phyloP scores from a whole-genome alignment of 1,140 invertebrate species.

The Polyergus mexicanus region DNA sequence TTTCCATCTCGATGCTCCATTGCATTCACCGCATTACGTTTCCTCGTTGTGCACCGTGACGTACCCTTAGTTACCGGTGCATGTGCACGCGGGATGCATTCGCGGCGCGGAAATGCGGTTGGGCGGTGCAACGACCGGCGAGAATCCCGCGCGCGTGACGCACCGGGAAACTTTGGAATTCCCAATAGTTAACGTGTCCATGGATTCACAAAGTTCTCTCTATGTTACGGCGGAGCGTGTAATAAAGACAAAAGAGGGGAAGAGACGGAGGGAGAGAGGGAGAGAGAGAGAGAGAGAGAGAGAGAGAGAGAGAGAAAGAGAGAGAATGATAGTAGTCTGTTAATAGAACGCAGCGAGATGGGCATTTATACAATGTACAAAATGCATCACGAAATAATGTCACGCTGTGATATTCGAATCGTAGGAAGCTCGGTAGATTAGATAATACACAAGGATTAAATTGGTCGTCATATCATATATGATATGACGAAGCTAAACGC shows the following conservation, averaged over 20 bases:
- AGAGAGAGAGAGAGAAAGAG: too few species aligned
- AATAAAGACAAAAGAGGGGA: slow-evolving; percentile 18
- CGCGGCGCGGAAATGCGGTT: slow-evolving; percentile 49
- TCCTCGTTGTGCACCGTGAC: slow-evolving; percentile 37
- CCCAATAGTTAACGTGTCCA: slow-evolving; percentile 55
- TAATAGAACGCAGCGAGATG: slow-evolving; percentile 1
- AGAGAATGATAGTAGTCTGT: background rate
- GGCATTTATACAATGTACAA: slow-evolving; percentile 18
- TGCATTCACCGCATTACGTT: slow-evolving; percentile 46
- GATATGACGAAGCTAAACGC: background rate
- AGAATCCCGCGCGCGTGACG: slow-evolving; percentile 57
- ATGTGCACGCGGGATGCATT: slow-evolving; percentile 44
- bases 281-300: too few species aligned
- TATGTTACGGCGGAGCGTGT: slow-evolving; percentile 2
- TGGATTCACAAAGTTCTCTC: slow-evolving; percentile 17
- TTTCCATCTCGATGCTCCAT: slow-evolving; percentile 42
- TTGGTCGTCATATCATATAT: background rate
- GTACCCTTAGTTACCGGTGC: slow-evolving; percentile 40
- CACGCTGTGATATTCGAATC: slow-evolving; percentile 20
- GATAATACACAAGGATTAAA: slow-evolving; percentile 37
- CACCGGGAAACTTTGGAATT: slow-evolving; percentile 53
- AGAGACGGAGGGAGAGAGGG: too few species aligned
- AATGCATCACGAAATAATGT: slow-evolving; percentile 11
- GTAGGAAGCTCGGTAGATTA: background rate
- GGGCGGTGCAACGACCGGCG: slow-evolving; percentile 40